Evolutionary conservation across 2,113 vertebrate species (phyloP).

Genomic region (Paradisaea rubra): DNA sequence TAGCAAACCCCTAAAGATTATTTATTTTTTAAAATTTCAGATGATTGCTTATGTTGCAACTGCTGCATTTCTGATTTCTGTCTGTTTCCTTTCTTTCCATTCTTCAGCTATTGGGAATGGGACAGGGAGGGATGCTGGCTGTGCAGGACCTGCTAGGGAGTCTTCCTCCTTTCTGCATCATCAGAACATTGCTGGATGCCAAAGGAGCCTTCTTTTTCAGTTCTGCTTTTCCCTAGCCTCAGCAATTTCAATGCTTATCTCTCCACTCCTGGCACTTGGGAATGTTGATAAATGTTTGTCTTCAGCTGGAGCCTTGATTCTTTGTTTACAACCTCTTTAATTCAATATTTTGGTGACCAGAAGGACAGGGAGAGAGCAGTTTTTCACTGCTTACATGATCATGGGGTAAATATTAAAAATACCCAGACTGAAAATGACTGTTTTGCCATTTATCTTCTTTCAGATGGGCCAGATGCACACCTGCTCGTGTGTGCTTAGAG

Average conservation of each 20-base stretch:
- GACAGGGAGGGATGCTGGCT: not conserved
- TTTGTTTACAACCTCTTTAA: not conserved
- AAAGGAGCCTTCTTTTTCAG: not conserved
- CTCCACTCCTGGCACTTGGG: not conserved
- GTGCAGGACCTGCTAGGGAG: not conserved
- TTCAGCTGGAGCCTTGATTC: not conserved
- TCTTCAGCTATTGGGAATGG: not conserved
- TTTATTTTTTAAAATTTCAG: not conserved
- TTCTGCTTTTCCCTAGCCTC: not conserved
- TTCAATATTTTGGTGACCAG: slow-evolving; percentile 8
- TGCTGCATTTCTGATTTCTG: not conserved
- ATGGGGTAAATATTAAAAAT: not conserved
- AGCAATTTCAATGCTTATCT: not conserved
- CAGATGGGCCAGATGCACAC: not conserved
- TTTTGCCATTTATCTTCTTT: not conserved
- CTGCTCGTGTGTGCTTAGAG: not conserved
- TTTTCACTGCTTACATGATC: not conserved
- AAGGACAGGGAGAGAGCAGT: not conserved
- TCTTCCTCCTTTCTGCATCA: not conserved
- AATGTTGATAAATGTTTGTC: not conserved
- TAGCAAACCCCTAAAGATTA: not conserved
- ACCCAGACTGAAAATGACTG: not conserved
- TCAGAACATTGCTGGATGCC: not conserved
- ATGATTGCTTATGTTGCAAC: not conserved
- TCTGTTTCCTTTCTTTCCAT: not conserved